phyloP scores from a whole-genome alignment of 2,113 vertebrate genomes.

The Ursus arctos region DNA sequence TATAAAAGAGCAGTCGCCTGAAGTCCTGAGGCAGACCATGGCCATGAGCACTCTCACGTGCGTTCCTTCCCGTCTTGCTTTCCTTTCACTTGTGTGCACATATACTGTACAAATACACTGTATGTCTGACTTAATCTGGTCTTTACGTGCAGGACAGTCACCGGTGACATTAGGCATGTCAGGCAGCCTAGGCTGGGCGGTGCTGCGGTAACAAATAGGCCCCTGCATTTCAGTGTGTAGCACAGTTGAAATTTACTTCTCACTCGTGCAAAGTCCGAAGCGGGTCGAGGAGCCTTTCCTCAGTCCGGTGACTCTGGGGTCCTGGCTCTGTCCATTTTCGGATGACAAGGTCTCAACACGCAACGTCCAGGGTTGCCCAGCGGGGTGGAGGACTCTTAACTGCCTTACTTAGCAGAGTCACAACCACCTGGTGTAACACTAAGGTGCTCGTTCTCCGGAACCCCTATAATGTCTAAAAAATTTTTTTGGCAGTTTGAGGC shows the following conservation, averaged over 20 bases:
- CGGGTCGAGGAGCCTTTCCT: neutral
- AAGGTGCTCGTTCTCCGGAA: neutral
- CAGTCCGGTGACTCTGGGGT: neutral
- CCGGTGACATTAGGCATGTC: neutral
- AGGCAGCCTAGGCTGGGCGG: neutral
- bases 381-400: neutral
- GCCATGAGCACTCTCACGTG: neutral
- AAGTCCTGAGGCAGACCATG: neutral
- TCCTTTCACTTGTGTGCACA: fast-evolving
- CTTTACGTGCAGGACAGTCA: neutral
- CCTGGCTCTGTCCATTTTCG: neutral
- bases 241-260: neutral
- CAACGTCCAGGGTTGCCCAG: too few relatives aligned
- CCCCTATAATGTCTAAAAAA: neutral
- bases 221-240: too few relatives aligned
- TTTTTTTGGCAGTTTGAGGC: neutral
- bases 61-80: neutral
- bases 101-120: neutral
- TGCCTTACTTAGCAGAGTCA: neutral
- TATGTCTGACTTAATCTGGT: neutral
- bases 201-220: neutral
- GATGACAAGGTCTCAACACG: neutral
- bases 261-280: neutral
- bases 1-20: neutral
- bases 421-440: fast-evolving